Evolutionary conservation across 2,113 vertebrate genomes (phyloP), one percentile per base, ranked within the genome.

Genomic region (Calonectris borealis): DNA sequence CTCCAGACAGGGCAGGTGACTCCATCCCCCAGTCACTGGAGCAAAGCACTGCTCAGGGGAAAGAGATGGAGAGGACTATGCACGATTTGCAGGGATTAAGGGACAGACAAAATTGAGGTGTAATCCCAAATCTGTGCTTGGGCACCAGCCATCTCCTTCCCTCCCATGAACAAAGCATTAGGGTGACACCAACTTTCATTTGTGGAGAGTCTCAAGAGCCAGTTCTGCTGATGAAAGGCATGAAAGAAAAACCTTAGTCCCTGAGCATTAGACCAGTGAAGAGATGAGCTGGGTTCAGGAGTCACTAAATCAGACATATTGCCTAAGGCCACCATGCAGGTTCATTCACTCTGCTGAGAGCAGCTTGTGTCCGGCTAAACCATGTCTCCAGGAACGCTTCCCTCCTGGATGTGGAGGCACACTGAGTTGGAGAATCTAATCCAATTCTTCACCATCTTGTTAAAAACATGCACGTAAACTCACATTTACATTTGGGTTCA

Each of bases 401-500:
- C 26, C 27, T 70, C 10, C 40, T 68, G 65, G 5, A 16, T 68
- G 36, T n/a, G 61, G n/a, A 60, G 61, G 54, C 49, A 82, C 38
- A 31, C 2, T 21, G 44, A 64, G 52, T 5, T 4, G 1, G 29
- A 76, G 57, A 93, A 79, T 21, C 11, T 8, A 25, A 36, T 25
- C 60, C 60, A 73, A 16, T 82, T 89, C 82, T 64, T 89, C 84
- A 75, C 60, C 13, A 6, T 32, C 77, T 64, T n/a, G 49, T 80
- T 83, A 91, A 73, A 90, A 92, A 27, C 68, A 60, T 2, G 10
- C 72, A 38, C 5, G 6, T 38, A 42, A 88, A 88, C 81, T 81
- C 90, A 66, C 20, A 48, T 78, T 83, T 90, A 80, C 57, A 16
- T 95, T 83, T 96, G 81, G 32, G 34, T 95, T 70, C 51, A 16